phyloP scores from a whole-genome alignment of 53 echinoderm and acorn worm genomes.

The Echinometra lucunter region DNA sequence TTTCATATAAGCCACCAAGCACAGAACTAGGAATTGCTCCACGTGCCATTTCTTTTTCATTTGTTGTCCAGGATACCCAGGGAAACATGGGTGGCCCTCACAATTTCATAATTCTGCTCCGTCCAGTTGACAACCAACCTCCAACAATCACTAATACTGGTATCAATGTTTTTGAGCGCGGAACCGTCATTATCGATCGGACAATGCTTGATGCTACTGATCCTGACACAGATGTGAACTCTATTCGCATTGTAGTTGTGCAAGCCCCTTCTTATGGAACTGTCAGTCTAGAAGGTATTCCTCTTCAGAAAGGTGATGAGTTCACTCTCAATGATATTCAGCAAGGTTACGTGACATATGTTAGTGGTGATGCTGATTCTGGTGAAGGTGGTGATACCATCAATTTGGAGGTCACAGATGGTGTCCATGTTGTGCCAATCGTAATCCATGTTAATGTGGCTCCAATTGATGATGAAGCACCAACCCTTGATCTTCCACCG shows the following conservation, averaged over 20 bases:
- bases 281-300: constrained; percentile 72
- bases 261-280: constrained; percentile 75
- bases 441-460: constrained; percentile 79
- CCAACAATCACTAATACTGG: constrained; percentile 95
- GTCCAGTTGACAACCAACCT: constrained; percentile 96
- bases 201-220: constrained; percentile 91
- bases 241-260: constrained; percentile 77
- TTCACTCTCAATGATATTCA: constrained; percentile 87
- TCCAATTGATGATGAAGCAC: constrained; percentile 98
- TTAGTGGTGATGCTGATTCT: constrained; percentile 91
- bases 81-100: constrained; percentile 88
- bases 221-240: constrained; percentile 79
- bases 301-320: constrained; percentile 80
- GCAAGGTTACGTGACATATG: constrained; percentile 72
- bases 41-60: constrained; percentile 85
- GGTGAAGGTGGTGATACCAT: constrained; percentile 82
- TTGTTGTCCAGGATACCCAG: constrained; percentile 87
- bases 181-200: constrained; percentile 72
- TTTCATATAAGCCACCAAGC: constrained; percentile 95
- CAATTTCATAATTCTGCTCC: constrained; percentile 80
- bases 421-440: constrained; percentile 92
- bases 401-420: constrained; percentile 89
- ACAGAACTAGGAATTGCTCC: constrained; percentile 93
- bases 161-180: constrained; percentile 83
- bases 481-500: constrained; percentile 91